Conservation (phyloP, 1,140 invertebrate species). For the Drosophila takahashii region DNA sequence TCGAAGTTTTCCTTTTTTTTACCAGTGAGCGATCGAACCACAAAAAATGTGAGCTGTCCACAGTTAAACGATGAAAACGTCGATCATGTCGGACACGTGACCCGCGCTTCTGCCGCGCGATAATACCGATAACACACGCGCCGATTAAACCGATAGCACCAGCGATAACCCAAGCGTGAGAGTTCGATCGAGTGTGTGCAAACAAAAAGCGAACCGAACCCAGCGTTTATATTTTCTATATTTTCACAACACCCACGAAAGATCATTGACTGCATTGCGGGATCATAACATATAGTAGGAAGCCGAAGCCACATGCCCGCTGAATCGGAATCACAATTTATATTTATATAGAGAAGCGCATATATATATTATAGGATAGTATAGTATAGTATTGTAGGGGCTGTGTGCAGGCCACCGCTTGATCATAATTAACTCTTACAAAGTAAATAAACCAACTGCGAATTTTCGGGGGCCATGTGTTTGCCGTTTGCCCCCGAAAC, state of each 20-base stretch:
- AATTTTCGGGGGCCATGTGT: constrained; percentile 72
- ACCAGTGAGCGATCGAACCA: constrained; percentile 30
- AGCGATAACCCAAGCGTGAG: constrained; percentile 15
- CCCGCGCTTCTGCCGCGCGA: constrained; percentile 40
- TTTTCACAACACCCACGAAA: constrained; percentile 43
- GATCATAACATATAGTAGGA: constrained; percentile 32
- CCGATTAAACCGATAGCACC: neutral
- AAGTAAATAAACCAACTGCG: constrained; percentile 76
- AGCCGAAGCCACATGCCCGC: constrained; percentile 48
- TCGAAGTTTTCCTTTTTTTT: constrained; percentile 22
- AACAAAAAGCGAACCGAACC: neutral
- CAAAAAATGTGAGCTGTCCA: constrained; percentile 39
- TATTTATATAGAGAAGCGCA: constrained; percentile 26
- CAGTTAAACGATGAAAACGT: constrained; percentile 13
- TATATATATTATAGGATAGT: constrained; percentile 20
- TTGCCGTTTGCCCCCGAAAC: constrained; percentile 54
- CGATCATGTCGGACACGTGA: constrained; percentile 46
- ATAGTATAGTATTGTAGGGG: constrained; percentile 23
- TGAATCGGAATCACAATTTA: constrained; percentile 29
- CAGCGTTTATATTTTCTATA: constrained; percentile 23
- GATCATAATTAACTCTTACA: constrained; percentile 80
- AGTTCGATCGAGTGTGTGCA: neutral
- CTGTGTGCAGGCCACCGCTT: constrained; percentile 55
- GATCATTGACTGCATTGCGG: constrained; percentile 44
- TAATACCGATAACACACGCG: constrained; percentile 3